Evolutionary conservation across 2,113 vertebrate genomes (phyloP), one percentile per base, ranked within the genome.

Genomic region (Psittacus erithacus): DNA sequence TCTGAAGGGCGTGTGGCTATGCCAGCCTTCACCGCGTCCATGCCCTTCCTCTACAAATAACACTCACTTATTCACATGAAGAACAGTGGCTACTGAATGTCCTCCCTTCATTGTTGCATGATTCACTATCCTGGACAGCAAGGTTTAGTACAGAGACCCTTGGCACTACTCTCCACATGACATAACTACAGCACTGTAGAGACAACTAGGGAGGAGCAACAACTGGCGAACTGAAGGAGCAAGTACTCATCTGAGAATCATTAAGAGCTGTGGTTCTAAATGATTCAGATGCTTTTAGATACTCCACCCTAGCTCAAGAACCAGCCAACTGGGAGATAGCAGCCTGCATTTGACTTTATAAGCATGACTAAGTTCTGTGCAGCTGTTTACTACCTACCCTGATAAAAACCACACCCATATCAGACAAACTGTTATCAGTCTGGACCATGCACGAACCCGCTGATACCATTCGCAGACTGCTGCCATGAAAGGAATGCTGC

Each of bases 341-440:
- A 92, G 88, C 16, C 76, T 68, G 82, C 82, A 90, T 82, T 92
- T 90, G 93, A 92, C 82, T 90, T 47, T 27, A 59, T 17, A 85
- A 95, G 91, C 82, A 92, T 78, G 92, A 94, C 92, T 81, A 84
- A 78, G 82, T 93, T 94, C 69, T 60, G 60, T 47, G 64, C 90
- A 92, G 86, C 88, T 96, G 95, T 84, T 94, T 86, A 81, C 69
- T 49, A 71, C 73, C 44, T 13, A 47, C 57, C 27, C 29, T 0
- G 92, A 92, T 78, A 95, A 93, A 95, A 93, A 24, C 71, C 95
- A 73, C 93, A 81, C 95, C 95, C 95, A 57, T 52, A 67, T 70
- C 90, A 70, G 1, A 53, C 1, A 2, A 85, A 47, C 64, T 27
- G 63, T 84, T 92, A 96, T 95, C 96, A 84, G 86, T 18, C 47